A percentile compares a stretch with the other conserved stretches of the same genome.
phyloP scores from a whole-genome alignment of 2,888 invertebrate species.

The Oscheius sp. region DNA sequence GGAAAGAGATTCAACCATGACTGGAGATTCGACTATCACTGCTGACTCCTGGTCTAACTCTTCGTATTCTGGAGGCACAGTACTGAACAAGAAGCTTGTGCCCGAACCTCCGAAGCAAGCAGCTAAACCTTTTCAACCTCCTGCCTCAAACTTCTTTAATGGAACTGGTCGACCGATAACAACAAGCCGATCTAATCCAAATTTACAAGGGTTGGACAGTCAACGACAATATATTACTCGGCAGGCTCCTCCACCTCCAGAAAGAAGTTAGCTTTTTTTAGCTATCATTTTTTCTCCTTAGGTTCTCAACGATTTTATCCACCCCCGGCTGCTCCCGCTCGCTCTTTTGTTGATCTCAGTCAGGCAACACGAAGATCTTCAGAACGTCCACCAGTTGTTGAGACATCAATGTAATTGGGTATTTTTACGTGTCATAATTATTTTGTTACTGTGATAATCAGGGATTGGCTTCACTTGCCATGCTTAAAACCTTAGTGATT shows the following conservation, averaged over 20 bases:
- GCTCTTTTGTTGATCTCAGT: constrained; percentile 31
- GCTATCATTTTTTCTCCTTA: neutral
- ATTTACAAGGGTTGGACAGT: constrained; percentile 1
- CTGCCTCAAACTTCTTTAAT: constrained; percentile 1
- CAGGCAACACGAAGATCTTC: constrained; percentile 10
- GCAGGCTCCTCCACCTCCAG: constrained; percentile 20
- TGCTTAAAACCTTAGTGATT: neutral
- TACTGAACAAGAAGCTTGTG: constrained; percentile 30
- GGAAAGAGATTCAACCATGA: constrained; percentile 20
- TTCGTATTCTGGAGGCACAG: constrained; percentile 36
- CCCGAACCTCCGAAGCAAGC: constrained; percentile 12
- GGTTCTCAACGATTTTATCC: constrained; percentile 18
- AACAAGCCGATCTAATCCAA: constrained; percentile 25
- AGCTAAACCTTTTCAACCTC: neutral
- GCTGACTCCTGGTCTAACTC: constrained; percentile 31
- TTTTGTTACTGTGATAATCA: constrained; percentile 14
- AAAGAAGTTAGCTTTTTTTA: constrained; percentile 16
- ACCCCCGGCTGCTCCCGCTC: constrained; percentile 16
- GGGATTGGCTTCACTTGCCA: constrained; percentile 17
- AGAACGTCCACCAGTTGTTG: constrained; percentile 24
- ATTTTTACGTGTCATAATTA: constrained; percentile 7
- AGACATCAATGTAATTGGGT: constrained; percentile 25
- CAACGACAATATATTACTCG: constrained; percentile 7
- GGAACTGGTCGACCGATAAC: constrained; percentile 22
- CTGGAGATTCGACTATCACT: constrained; percentile 27